Base-by-base conservation (phyloP, 2,113 vertebrate species). In the Tragelaphus strepsiceros region DNA sequence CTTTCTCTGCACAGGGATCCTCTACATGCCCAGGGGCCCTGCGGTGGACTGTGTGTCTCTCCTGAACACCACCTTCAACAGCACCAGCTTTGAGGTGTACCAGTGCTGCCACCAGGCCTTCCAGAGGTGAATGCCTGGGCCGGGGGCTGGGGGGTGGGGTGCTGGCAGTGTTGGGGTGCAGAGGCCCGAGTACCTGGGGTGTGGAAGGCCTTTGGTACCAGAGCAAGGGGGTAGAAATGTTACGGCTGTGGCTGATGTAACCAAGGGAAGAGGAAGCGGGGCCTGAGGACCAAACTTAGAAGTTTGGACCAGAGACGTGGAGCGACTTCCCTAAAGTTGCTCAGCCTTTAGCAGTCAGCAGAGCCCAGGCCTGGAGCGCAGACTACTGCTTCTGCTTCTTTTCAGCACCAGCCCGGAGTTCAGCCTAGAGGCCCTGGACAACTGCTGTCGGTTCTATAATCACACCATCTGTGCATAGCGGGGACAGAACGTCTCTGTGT, bases 41-140 rank as follows among this genome's bases (percentile, higher is more conserved):
- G 28, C 98, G 5, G 98, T 99, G 2, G 98, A 99, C 93, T 99
- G 99, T 0, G 35, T 98, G 26, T 2, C 16, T 5, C 95, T 99
- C 92, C 99, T 99, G 95, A 95, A 67, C 14, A 43, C 1, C 0
- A 95, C 84, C 89, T 99, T 99, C 84, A 99, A 96, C 93, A 95
- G 64, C 17, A 99, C 98, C 59, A 98, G 97, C 95, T 97, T 91
- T 7, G 62, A 98, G 16, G 94, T 98, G 6, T 96, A 99, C 81
- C 97, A 3, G 3, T 99, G 99, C 98, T 99, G 99, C 94, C n/a
- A 46, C 2, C 88, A 99, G 54, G 98, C 99, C 88, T 99, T 99
- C 85, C 3, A 96, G 96, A 99, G 98, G 99, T 99, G 98, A 97
- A 99, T 81, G 13, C 35, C 1, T 2, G 67, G 87, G 39, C n/a